Evolutionary conservation across 2,888 invertebrate genomes (phyloP), one percentile per base, ranked within the genome.

Genomic region (Chaetoderma sp.): DNA sequence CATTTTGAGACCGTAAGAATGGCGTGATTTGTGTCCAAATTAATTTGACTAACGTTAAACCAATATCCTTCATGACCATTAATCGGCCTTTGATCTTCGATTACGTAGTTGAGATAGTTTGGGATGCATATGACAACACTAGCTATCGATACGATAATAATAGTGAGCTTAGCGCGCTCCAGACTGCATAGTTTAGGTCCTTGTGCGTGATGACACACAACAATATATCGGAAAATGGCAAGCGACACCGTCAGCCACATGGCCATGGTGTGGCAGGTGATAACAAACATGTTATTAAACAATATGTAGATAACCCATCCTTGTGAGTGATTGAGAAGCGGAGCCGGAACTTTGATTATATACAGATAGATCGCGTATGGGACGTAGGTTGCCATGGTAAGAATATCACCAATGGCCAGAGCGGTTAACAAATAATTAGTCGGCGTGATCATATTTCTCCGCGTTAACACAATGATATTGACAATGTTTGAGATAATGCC

Each of bases 191-290:
- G 71, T 21, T 70, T 73, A 49, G 80, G 78, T 4, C 84, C 85
- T 44, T 78, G 72, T 18, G 80, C 77, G 64, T 83, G 85, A 63
- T 82, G 82, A 69, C 85, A 84, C 57, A 88, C 87, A 63, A 87
- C 87, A 21, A 87, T 84, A 84, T 94, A 96, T 4, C 97, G 90
- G 94, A 96, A 97, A 8, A 97, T 92, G 0, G 97, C 97, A 72
- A 98, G 87, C 0, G 94, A 93, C 1, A 97, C 93, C 0, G 97
- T 97, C 74, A 97, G 88, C 91, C 94, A 96, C 80, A 96, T 96
- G 1, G 96, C 94, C 76, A 96, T 94, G 13, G 96, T 96, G 87
- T 94, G 94, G 62, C 80, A 80, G 0, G 83, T 85, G 47, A 85
- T 83, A 59, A 83, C 81, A 65, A 83, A 83, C 47, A 80, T 74